Percentiles rank a stretch among this genome's conserved stretches.
Conservation (phyloP, 2,888 invertebrate species). For the Bombylius discolor region DNA sequence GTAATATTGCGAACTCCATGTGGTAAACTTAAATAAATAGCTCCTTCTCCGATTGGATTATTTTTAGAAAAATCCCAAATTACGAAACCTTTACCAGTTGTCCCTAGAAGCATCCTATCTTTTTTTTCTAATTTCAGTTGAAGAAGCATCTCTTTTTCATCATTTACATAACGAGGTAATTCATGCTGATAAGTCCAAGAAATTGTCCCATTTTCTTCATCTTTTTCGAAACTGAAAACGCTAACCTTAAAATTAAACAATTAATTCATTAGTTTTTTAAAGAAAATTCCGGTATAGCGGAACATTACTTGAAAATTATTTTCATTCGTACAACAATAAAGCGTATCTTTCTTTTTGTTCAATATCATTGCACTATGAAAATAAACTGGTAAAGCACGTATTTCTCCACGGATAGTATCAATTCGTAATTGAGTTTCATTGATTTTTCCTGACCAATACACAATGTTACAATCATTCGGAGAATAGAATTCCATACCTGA, state of each 20-base stretch:
- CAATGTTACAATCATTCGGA: slow-evolving; percentile 52
- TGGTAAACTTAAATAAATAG: slow-evolving; percentile 57
- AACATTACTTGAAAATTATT: slow-evolving; percentile 43
- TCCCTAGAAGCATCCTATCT: slow-evolving; percentile 68
- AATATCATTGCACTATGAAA: slow-evolving; percentile 48
- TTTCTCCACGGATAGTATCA: slow-evolving; percentile 40
- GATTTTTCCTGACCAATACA: slow-evolving; percentile 71
- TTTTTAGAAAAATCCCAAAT: slow-evolving; percentile 61
- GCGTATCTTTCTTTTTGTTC: slow-evolving; percentile 48
- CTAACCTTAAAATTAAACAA: slow-evolving; percentile 17
- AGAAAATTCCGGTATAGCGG: neutral
- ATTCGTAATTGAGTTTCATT: slow-evolving; percentile 61
- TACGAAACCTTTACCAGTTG: slow-evolving; percentile 70
- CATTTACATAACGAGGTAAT: slow-evolving; percentile 53
- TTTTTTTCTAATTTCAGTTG: slow-evolving; percentile 74
- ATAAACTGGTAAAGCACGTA: slow-evolving; percentile 19
- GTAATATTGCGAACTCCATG: slow-evolving; percentile 89
- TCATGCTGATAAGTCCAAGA: slow-evolving; percentile 50
- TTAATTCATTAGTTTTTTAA: neutral
- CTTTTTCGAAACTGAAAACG: slow-evolving; percentile 21
- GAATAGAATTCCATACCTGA: slow-evolving; percentile 58
- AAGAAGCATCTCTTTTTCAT: slow-evolving; percentile 60
- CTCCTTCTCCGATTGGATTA: slow-evolving; percentile 38
- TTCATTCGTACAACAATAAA: slow-evolving; percentile 58
- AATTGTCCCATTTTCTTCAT: slow-evolving; percentile 19